Percentiles rank a stretch among this genome's conserved stretches.
Conservation (phyloP, 2,797 vertebrate species). For the Anguilla marmorata region DNA sequence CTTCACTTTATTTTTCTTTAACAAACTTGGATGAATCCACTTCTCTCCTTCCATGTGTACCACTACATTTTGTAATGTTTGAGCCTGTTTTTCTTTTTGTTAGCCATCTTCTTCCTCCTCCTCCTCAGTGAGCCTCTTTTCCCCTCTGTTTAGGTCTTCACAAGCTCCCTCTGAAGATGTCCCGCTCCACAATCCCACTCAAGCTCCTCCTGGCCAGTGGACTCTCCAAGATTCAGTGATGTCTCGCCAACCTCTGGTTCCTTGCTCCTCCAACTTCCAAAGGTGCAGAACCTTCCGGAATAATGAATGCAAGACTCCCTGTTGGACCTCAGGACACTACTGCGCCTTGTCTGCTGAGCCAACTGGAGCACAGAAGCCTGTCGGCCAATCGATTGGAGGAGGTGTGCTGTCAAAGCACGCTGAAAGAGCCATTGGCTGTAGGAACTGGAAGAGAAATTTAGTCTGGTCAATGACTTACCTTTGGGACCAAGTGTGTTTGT, state of each 20-base stretch:
- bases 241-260: background rate
- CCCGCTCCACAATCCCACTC: slow-evolving; percentile 43
- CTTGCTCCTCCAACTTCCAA: background rate
- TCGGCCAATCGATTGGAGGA: background rate
- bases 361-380: background rate
- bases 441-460: background rate
- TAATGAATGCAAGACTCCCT: background rate
- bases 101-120: background rate
- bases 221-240: slow-evolving; percentile 37
- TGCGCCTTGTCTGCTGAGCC: background rate
- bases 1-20: background rate
- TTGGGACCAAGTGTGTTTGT: slow-evolving; percentile 24
- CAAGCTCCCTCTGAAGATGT: slow-evolving; percentile 67
- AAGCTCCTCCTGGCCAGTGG: slow-evolving; percentile 49
- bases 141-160: slow-evolving; percentile 64
- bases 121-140: background rate
- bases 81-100: background rate
- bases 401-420: background rate
- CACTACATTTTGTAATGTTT: background rate
- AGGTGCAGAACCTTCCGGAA: background rate
- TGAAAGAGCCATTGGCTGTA: background rate
- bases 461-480: background rate
- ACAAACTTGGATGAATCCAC: background rate
- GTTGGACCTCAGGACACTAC: background rate
- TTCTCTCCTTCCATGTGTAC: background rate